phyloP scores from a whole-genome alignment of 2,888 invertebrate species.

The Ernsta delagoae region DNA sequence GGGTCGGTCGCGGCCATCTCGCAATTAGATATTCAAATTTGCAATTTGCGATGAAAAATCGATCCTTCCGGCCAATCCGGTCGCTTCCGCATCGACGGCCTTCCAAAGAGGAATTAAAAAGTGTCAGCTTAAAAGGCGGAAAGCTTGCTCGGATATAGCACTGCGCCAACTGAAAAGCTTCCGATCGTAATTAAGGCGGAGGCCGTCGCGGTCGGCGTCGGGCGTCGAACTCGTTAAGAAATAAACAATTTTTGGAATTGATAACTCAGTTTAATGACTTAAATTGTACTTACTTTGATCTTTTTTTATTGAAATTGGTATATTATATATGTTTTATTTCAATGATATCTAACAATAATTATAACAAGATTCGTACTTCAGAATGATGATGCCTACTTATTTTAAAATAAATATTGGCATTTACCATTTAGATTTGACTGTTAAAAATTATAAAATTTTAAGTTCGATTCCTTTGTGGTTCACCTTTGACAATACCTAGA shows the following conservation, averaged over 20 bases:
- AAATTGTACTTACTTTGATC: too few species aligned
- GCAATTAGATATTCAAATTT: slow-evolving; percentile 52
- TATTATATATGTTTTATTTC: too few species aligned
- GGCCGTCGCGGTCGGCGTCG: slow-evolving; percentile 4
- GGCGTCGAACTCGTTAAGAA: neutral
- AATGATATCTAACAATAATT: too few species aligned
- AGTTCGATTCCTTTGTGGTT: too few species aligned
- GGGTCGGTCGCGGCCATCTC: slow-evolving; percentile 38
- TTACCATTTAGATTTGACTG: too few species aligned
- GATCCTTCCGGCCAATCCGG: slow-evolving; percentile 72
- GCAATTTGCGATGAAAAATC: slow-evolving; percentile 56
- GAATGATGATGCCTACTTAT: too few species aligned
- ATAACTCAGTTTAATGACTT: too few species aligned
- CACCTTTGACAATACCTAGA: too few species aligned
- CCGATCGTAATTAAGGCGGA: slow-evolving; percentile 17
- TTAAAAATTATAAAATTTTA: too few species aligned
- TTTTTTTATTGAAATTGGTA: too few species aligned
- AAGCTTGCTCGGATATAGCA: slow-evolving; percentile 55
- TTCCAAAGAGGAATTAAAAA: slow-evolving; percentile 63
- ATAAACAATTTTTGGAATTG: neutral
- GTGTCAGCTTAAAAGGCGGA: slow-evolving; percentile 58
- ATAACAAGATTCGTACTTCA: too few species aligned
- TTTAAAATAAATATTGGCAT: too few species aligned
- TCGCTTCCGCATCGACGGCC: slow-evolving; percentile 50
- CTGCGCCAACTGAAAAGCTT: slow-evolving; percentile 6